Evolutionary conservation across 2,113 vertebrate species (phyloP).

Genomic region (Gymnobelideus leadbeateri): DNA sequence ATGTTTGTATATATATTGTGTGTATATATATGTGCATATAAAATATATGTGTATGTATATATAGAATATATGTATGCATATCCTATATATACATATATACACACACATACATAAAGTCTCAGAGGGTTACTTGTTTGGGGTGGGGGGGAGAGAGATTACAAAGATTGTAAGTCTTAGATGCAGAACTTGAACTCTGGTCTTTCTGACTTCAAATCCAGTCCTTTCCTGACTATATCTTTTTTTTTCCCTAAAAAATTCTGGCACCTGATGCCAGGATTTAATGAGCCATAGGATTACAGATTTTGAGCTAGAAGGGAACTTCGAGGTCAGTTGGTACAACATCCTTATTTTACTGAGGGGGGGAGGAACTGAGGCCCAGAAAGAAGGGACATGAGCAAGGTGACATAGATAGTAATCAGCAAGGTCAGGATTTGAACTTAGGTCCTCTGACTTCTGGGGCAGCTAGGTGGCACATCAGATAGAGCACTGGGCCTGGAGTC

Average conservation of each 20-base stretch:
- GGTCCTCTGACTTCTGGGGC: background rate
- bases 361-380: background rate
- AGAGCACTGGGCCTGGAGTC: no score
- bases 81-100: no score
- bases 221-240: background rate
- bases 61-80: no score
- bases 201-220: background rate
- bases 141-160: background rate
- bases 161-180: background rate
- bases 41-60: no score
- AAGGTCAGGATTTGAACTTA: background rate
- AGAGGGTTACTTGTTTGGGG: background rate
- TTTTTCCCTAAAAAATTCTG: background rate
- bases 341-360: background rate
- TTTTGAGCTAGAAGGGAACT: background rate
- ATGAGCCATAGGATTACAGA: background rate
- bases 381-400: background rate
- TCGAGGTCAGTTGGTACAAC: background rate
- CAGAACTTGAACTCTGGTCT: background rate
- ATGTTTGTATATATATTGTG: no score
- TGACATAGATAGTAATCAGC: background rate
- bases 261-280: background rate
- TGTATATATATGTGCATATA: no score
- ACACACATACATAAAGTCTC: background rate
- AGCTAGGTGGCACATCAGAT: no score